Base-by-base conservation (phyloP, 2,113 vertebrate genomes). In the Microcebus tavaratra region DNA sequence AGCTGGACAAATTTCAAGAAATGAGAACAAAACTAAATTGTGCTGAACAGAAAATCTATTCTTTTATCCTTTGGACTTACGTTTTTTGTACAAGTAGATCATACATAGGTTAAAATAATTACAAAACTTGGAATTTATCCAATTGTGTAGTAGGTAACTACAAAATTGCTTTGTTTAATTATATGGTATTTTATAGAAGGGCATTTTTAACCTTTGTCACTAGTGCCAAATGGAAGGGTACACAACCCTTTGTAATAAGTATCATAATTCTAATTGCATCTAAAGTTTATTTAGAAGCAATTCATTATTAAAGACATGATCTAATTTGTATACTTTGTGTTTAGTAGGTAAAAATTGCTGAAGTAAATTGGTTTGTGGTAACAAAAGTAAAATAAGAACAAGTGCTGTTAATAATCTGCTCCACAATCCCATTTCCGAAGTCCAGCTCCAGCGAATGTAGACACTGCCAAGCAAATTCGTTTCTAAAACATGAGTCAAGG, bases 151-250 rank as follows among this genome's bases (percentile, higher is more conserved):
- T 90, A 76, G 73, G 25, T 96, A 97, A 96, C 98, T 98, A 93
- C 75, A 97, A 95, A 94, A 97, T 94, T 97, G 93, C 93, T 97
- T 96, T 96, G 94, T 90, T 98, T 98, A 97, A 97, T 97, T 94
- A 96, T 95, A 70, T 11, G 8, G 72, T 91, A 83, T 96, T 97
- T 96, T 97, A 95, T 86, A 97, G 95, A 92, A 96, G 65, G 79
- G 17, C 53, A 89, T 95, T 91, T 98, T 97, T 93, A 96, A 97
- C 96, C 95, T 97, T 98, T 98, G 96, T 87, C 80, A 94, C 67
- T 68, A n/a, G 81, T 4, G 34, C 76, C 78, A 90, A 96, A 86
- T 92, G 34, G 95, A 96, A 96, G 81, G 92, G 81, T 90, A 89
- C 55, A 59, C 11, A 73, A 83, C 75, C 80, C 78, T 96, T 95